These are phyloP conservation scores for Chloroceryle aenea DNA, from an alignment of 2,113 vertebrate species.

Conservation along the genomic window DNA sequence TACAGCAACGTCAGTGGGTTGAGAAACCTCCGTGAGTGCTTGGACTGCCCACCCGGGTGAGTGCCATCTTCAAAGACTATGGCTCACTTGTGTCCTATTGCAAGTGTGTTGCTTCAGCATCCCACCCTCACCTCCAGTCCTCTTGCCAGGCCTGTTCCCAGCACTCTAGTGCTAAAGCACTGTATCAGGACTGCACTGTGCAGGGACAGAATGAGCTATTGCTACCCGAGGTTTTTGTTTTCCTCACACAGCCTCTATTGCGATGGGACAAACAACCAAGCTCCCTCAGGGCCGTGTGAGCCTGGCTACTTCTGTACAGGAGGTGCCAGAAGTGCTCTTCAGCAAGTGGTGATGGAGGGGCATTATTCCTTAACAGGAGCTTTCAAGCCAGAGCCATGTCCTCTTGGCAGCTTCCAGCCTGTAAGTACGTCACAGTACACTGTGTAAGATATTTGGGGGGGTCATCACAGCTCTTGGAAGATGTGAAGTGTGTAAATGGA, in stretches of 20 bases:
- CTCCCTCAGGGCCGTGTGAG: constrained; percentile 81
- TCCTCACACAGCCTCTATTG: constrained; percentile 73
- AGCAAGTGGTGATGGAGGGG: constrained; percentile 80
- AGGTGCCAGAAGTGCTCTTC: constrained; percentile 78
- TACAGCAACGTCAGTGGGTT: constrained; percentile 84
- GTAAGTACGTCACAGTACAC: constrained; percentile 58
- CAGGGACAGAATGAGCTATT: background rate
- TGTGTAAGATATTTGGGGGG: background rate
- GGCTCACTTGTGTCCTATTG: background rate
- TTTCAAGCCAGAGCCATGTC: constrained; percentile 78
- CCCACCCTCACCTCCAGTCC: background rate
- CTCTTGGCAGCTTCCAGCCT: constrained; percentile 84
- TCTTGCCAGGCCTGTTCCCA: background rate
- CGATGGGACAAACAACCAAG: constrained; percentile 76
- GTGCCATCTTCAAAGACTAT: background rate
- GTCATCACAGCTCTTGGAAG: background rate
- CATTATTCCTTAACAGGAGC: constrained; percentile 80
- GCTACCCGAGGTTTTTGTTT: background rate
- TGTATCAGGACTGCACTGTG: background rate
- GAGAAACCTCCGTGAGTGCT: constrained; percentile 73
- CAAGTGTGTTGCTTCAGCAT: background rate
- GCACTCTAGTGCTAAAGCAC: background rate
- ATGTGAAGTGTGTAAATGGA: background rate
- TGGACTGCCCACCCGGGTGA: constrained; percentile 86
- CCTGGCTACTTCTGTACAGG: constrained; percentile 86